phyloP scores from a whole-genome alignment of 2,888 invertebrate species.

The Ametastegia equiseti region DNA sequence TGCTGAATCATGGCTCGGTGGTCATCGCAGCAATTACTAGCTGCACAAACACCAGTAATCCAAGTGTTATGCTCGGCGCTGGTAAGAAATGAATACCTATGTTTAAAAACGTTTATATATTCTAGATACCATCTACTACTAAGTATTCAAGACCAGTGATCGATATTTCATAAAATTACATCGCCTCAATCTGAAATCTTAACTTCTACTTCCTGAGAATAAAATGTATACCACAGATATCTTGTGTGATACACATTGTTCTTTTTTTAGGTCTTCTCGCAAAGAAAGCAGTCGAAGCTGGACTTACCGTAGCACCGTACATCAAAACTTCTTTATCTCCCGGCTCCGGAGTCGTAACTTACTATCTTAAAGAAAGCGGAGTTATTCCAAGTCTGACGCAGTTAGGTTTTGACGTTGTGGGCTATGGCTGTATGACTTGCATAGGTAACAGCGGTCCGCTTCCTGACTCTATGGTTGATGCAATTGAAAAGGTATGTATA shows the following conservation, averaged over 20 bases:
- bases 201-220: background rate
- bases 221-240: background rate
- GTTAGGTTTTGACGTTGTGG: constrained; percentile 95
- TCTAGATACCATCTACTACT: background rate
- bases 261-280: constrained; percentile 85
- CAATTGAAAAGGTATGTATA: constrained; percentile 92
- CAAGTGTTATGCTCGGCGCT: constrained; percentile 98
- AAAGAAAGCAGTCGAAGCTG: constrained; percentile 95
- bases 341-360: constrained; percentile 96
- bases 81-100: constrained; percentile 77
- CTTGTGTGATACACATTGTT: background rate
- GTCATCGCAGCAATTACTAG: constrained; percentile 98
- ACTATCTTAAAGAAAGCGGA: constrained; percentile 92
- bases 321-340: constrained; percentile 98
- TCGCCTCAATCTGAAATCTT: background rate
- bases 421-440: constrained; percentile 99
- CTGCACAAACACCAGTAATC: constrained; percentile 98
- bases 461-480: constrained; percentile 92
- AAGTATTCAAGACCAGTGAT: background rate
- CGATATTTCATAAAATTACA: background rate
- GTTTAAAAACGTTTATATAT: background rate
- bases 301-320: constrained; percentile 92
- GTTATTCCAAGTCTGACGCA: constrained; percentile 91
- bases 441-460: constrained; percentile 99
- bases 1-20: constrained; percentile 92